phyloP scores from a whole-genome alignment of 2,113 vertebrate species.

The Lutjanus erythropterus region DNA sequence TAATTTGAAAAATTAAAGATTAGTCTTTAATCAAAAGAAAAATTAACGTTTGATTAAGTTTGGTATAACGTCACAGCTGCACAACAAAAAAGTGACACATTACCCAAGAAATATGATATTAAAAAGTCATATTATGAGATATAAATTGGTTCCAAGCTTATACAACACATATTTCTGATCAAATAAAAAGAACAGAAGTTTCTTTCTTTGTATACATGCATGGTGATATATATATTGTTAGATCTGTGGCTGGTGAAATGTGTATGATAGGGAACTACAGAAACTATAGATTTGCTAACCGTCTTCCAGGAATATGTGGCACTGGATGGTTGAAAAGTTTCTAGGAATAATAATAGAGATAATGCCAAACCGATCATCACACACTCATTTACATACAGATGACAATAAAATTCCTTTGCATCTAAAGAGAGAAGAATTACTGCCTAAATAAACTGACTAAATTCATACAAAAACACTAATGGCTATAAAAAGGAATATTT shows the following conservation, averaged over 20 bases:
- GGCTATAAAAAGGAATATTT: not conserved
- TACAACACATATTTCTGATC: too few species aligned
- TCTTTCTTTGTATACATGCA: too few species aligned
- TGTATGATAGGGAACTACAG: not conserved
- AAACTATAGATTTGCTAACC: not conserved
- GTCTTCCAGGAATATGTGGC: not conserved
- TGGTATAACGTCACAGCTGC: too few species aligned
- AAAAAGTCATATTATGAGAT: not conserved
- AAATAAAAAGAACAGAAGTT: not conserved
- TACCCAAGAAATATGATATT: not conserved
- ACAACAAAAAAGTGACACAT: not conserved
- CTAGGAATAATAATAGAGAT: too few species aligned
- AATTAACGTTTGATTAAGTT: too few species aligned
- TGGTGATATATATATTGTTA: not conserved
- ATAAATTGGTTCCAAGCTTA: not conserved
- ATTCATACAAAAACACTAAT: not conserved
- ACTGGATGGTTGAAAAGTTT: slow-evolving; percentile 5
- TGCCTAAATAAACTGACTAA: not conserved
- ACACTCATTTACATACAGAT: not conserved
- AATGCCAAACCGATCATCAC: not conserved
- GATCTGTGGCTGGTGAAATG: not conserved
- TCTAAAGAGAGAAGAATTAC: not conserved
- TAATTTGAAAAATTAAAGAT: not conserved
- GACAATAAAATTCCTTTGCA: not conserved
- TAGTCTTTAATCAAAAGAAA: too few species aligned